Conservation (phyloP, 2,113 vertebrate genomes). For the Pelusios castaneus region DNA sequence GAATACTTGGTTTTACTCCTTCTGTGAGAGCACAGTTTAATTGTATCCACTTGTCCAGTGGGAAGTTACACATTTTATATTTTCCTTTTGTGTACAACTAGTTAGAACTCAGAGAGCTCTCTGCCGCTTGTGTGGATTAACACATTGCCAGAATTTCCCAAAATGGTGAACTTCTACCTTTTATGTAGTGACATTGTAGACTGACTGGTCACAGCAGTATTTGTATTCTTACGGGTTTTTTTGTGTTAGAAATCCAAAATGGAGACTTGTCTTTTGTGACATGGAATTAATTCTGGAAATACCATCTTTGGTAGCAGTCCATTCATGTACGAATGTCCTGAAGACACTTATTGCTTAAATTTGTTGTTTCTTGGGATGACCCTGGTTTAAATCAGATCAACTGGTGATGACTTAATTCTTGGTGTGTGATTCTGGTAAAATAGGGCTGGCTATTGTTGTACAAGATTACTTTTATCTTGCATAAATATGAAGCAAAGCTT, state of each 20-base stretch:
- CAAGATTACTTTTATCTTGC: background rate
- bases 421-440: background rate
- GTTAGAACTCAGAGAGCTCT: background rate
- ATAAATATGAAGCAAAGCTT: background rate
- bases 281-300: background rate
- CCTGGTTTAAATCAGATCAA: background rate
- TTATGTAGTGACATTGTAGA: background rate
- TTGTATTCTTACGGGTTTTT: background rate
- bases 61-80: background rate
- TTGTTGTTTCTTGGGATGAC: background rate
- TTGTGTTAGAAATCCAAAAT: background rate
- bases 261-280: background rate
- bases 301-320: background rate
- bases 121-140: background rate
- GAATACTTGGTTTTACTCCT: too few species aligned
- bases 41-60: background rate
- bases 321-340: background rate
- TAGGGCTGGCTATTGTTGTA: background rate
- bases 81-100: background rate
- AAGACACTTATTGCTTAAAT: background rate
- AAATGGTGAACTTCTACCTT: background rate
- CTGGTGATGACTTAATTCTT: background rate
- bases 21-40: too few species aligned
- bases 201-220: background rate
- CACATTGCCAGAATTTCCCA: background rate